Percentiles rank a stretch among this genome's conserved stretches.
Evolutionary conservation across 2,888 invertebrate genomes (phyloP).

Genomic region (Drosophila eohydei): DNA sequence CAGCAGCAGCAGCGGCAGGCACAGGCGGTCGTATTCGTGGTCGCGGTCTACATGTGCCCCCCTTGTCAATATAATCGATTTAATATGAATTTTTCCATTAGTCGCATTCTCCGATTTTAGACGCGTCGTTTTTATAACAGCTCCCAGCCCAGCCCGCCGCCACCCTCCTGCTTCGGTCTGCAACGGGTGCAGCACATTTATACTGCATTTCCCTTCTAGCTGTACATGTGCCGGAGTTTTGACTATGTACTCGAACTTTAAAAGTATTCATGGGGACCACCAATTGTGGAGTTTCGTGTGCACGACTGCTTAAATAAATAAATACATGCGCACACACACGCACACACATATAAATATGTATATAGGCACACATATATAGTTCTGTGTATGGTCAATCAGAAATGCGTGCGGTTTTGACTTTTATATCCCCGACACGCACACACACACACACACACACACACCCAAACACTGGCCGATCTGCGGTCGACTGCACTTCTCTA

Average conservation of each 20-base stretch:
- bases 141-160: slow-evolving; percentile 13
- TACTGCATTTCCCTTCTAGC: slow-evolving; percentile 14
- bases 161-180: not conserved
- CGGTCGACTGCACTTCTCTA: slow-evolving; percentile 21
- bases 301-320: slow-evolving; percentile 65
- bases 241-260: slow-evolving; percentile 49
- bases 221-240: slow-evolving; percentile 48
- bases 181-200: slow-evolving; percentile 17
- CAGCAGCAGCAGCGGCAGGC: not conserved
- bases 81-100: slow-evolving; percentile 84
- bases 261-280: slow-evolving; percentile 65
- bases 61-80: slow-evolving; percentile 83
- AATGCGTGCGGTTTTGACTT: slow-evolving; percentile 53
- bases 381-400: slow-evolving; percentile 59
- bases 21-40: slow-evolving; percentile 9
- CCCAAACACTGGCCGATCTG: slow-evolving; percentile 13
- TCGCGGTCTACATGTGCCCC: slow-evolving; percentile 29
- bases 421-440: slow-evolving; percentile 30
- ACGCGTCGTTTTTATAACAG: slow-evolving; percentile 56
- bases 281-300: slow-evolving; percentile 64
- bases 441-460: not conserved
- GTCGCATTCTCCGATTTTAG: slow-evolving; percentile 77
- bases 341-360: not conserved
- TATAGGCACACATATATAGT: slow-evolving; percentile 9
- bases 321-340: slow-evolving; percentile 28